phyloP scores from a whole-genome alignment of 2,888 invertebrate genomes.

The Andrena chrysosceles region DNA sequence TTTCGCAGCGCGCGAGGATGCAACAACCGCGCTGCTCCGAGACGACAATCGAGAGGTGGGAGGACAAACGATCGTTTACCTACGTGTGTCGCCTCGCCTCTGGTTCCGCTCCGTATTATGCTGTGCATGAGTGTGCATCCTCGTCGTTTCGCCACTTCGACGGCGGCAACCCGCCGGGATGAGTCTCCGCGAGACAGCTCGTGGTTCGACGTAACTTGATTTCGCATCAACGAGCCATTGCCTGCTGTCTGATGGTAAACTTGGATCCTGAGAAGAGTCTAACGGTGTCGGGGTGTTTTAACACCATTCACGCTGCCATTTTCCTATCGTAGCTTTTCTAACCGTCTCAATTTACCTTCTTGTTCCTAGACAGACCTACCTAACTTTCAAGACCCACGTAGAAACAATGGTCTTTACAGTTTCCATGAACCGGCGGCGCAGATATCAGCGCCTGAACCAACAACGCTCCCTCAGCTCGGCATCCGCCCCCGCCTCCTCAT shows the following conservation, averaged over 20 bases:
- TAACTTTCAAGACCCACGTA: too few relatives aligned
- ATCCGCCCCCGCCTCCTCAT: not conserved
- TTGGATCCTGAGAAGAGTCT: not conserved
- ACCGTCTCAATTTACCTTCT: too few relatives aligned
- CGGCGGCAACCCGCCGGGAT: not conserved
- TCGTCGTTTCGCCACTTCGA: constrained; percentile 36
- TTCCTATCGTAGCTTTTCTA: too few relatives aligned
- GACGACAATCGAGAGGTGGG: constrained; percentile 83
- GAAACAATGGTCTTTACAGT: too few relatives aligned
- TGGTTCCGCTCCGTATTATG: constrained; percentile 32
- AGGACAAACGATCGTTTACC: constrained; percentile 83
- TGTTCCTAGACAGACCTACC: too few relatives aligned
- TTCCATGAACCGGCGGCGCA: too few relatives aligned
- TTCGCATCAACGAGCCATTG: constrained; percentile 56
- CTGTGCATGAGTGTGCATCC: constrained; percentile 17
- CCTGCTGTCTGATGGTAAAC: constrained; percentile 35
- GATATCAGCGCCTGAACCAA: not conserved
- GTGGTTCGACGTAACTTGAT: constrained; percentile 50
- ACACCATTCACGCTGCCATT: not conserved
- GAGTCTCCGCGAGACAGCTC: constrained; percentile 26
- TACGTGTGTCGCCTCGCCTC: constrained; percentile 57
- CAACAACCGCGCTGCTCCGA: constrained; percentile 70
- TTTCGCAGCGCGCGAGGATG: constrained; percentile 75
- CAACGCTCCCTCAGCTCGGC: not conserved
- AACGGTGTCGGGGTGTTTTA: constrained; percentile 28